These are phyloP conservation scores for Limanda limanda DNA, from an alignment of 2,113 vertebrate species.

Conservation along the genomic window DNA sequence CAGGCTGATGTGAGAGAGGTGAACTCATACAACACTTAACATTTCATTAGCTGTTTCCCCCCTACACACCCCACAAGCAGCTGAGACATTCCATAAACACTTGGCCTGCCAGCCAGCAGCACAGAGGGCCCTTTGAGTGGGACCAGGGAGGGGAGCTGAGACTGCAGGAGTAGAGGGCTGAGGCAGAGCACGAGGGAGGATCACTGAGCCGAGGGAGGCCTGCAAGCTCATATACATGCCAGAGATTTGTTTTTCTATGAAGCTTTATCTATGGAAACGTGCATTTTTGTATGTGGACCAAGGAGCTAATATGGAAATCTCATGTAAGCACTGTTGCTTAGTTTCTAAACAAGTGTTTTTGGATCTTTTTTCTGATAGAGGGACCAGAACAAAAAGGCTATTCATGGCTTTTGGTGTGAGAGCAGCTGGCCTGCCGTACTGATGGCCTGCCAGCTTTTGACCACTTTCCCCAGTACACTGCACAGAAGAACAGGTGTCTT, in stretches of 20 bases:
- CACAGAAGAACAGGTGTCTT: constrained; percentile 75
- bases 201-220: constrained; percentile 47
- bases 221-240: constrained; percentile 54
- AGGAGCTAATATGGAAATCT: background rate
- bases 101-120: constrained; percentile 71
- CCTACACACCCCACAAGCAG: constrained; percentile 68
- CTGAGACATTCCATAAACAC: constrained; percentile 83
- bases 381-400: constrained; percentile 67
- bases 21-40: constrained; percentile 70
- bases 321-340: background rate
- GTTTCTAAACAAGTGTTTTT: constrained; percentile 41
- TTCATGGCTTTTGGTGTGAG: constrained; percentile 58
- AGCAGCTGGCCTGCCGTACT: constrained; percentile 73
- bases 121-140: constrained; percentile 78
- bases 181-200: constrained; percentile 69
- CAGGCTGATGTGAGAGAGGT: constrained; percentile 63
- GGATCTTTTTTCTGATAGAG: constrained; percentile 32
- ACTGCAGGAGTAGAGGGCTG: constrained; percentile 43
- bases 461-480: constrained; percentile 58
- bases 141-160: constrained; percentile 64
- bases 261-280: constrained; percentile 13
- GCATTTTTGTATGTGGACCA: background rate
- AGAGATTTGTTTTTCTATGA: constrained; percentile 17
- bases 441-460: constrained; percentile 68
- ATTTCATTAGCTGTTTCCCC: constrained; percentile 69